Base-by-base conservation (phyloP, 2,797 vertebrate species). In the Crenichthys baileyi region DNA sequence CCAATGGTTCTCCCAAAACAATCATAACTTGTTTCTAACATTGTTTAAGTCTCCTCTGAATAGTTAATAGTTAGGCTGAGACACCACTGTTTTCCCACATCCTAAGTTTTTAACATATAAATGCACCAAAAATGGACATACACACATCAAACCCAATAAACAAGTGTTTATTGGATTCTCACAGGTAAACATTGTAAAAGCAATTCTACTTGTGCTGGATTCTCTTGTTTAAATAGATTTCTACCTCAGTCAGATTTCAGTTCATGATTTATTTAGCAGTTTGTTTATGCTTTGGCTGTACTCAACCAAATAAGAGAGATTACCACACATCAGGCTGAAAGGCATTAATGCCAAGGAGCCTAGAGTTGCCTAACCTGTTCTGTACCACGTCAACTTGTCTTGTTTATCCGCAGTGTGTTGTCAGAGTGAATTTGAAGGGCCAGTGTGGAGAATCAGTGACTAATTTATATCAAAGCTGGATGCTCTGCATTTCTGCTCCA, bases 381-480 rank as follows among this genome's bases (percentile, higher is more conserved):
- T 48, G 74, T 51, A 55, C 76, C 65, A 50, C 13, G 29, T 46
- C 20, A 55, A 72, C 51, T 61, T 53, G 61, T 63, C 11, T 29
- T 77, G 72, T 16, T 46, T 56, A 15, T 41, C 72, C 15, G 29
- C 20, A 24, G 22, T 70, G 75, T 55, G 68, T 77, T 36, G 39
- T 55, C 8, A 31, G 63, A 76, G 70, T 5, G 15, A 13, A 20
- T 50, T 44, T 72, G 51, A 41, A 15, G 71, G 60, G 67, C 56
- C 82, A 70, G 84, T 60, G 89, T 80, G 87, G 82, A 89, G 86
- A 90, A 89, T 88, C 83, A 74, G 85, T 81, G 80, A 90, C 89
- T 89, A 89, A 86, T 87, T 93, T 82, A 89, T 90, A 90, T 93
- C 87, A 93, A 92, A 93, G 91, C 85, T 83, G 82, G 80, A 89